Percentiles rank a stretch among this genome's conserved stretches.
Conservation (phyloP, 2,888 invertebrate genomes). For the Lysandra coridon region DNA sequence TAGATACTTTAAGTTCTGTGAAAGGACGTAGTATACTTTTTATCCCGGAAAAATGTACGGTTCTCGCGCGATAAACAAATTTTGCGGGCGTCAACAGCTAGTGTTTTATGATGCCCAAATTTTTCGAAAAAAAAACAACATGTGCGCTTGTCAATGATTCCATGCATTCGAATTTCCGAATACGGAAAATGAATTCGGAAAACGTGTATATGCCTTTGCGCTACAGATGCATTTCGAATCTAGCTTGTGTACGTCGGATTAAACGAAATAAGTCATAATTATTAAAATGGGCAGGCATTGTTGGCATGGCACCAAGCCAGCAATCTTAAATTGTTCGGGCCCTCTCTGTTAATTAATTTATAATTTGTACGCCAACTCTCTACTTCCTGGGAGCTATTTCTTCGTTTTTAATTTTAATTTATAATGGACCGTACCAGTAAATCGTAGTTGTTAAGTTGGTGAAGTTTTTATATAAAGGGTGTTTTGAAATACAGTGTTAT, state of each 20-base stretch:
- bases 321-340: constrained; percentile 64
- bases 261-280: constrained; percentile 64
- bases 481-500: neutral
- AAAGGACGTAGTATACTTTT: too few species aligned
- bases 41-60: too few species aligned
- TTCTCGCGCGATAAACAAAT: too few species aligned
- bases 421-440: constrained; percentile 39
- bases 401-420: constrained; percentile 50
- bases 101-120: too few species aligned
- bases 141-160: too few species aligned
- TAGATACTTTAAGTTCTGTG: too few species aligned
- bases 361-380: constrained; percentile 64
- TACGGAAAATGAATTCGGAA: too few species aligned
- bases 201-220: too few species aligned
- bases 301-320: constrained; percentile 63
- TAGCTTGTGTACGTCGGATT: constrained; percentile 46
- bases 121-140: too few species aligned
- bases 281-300: constrained; percentile 59
- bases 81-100: too few species aligned
- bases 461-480: neutral
- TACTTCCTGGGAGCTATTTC: constrained; percentile 47
- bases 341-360: constrained; percentile 72
- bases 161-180: too few species aligned
- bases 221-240: neutral
- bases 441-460: neutral